These are phyloP conservation scores for Hippoglossus stenolepis DNA, from an alignment of 2,113 vertebrate species.

Conservation along the genomic window DNA sequence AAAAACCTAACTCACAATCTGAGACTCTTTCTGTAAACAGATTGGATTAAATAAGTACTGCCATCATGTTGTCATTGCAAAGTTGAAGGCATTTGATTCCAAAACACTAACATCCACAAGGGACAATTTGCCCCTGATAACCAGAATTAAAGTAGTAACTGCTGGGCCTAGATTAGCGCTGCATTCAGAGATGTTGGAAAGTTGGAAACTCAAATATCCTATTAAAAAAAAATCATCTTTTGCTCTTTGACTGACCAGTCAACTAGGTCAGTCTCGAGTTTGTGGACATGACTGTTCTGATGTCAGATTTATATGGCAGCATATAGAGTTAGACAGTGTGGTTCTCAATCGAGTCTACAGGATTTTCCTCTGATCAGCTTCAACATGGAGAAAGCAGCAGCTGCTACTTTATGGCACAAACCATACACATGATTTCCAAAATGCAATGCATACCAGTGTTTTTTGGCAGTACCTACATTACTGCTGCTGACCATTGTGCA, in stretches of 20 bases:
- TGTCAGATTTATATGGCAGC: background rate
- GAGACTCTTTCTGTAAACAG: constrained; percentile 55
- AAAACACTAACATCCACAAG: background rate
- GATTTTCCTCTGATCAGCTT: background rate
- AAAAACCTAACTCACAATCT: constrained; percentile 74
- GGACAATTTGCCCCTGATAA: background rate
- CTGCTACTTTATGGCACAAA: background rate
- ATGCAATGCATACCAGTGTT: background rate
- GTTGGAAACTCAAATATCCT: background rate
- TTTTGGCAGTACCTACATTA: background rate
- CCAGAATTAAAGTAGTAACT: background rate
- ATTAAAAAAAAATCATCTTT: background rate
- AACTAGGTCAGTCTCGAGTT: background rate
- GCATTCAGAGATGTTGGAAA: constrained; percentile 16
- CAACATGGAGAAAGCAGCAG: background rate
- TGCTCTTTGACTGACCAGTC: too few relatives aligned
- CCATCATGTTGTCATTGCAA: background rate
- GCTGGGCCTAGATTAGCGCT: background rate
- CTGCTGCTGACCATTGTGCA: background rate
- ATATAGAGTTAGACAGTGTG: background rate
- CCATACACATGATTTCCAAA: background rate
- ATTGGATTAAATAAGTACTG: constrained; percentile 16
- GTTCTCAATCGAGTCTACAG: constrained; percentile 10
- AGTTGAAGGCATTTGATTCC: constrained; percentile 13
- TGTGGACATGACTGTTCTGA: background rate